phyloP scores from a whole-genome alignment of 1,140 invertebrate species.

The Nephila pilipes region DNA sequence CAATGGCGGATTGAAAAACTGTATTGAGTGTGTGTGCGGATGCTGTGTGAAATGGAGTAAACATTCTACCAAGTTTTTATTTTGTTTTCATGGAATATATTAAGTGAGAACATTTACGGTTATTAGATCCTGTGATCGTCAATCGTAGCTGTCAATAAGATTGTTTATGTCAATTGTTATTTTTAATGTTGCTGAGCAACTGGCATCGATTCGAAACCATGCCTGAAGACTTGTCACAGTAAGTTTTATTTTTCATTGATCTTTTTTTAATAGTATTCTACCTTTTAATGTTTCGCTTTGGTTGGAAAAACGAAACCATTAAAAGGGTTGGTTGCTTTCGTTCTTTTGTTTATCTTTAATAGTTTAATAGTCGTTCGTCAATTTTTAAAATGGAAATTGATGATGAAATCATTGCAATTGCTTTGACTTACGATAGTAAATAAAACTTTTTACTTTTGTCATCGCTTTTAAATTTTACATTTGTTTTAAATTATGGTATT shows the following conservation, averaged over 20 bases:
- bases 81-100: neutral
- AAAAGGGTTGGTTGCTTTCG: too few species aligned
- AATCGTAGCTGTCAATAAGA: slow-evolving; percentile 37
- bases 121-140: slow-evolving; percentile 7
- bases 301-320: too few species aligned
- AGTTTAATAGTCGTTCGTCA: neutral
- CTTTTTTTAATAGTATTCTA: slow-evolving; percentile 24
- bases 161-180: slow-evolving; percentile 57
- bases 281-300: neutral
- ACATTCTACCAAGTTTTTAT: neutral
- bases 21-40: neutral
- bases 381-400: neutral
- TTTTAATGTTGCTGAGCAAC: slow-evolving; percentile 72
- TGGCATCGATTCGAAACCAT: slow-evolving; percentile 61
- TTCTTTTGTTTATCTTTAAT: neutral
- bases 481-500: too few species aligned
- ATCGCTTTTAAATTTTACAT: too few species aligned
- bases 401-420: neutral
- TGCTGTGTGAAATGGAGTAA: neutral
- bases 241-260: slow-evolving; percentile 59
- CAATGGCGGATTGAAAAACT: neutral
- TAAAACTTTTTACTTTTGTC: too few species aligned
- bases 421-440: too few species aligned
- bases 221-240: slow-evolving; percentile 19
- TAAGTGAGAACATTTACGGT: neutral